Evolutionary conservation across 35 echinoderm and acorn worm genomes (phyloP).

Genomic region (Strongylocentrotus purpuratus): DNA sequence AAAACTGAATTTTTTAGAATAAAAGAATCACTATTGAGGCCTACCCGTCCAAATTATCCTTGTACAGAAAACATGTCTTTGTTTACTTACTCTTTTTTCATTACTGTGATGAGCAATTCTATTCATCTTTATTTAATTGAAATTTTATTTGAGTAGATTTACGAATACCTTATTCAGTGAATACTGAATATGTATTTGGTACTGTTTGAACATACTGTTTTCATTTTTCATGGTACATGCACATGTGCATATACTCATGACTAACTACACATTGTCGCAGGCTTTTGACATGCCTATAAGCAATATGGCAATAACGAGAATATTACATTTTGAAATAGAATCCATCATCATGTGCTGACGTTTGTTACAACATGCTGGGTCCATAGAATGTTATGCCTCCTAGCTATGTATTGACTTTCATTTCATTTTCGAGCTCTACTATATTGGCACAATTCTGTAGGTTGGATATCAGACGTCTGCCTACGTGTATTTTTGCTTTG

Average conservation of each 20-base stretch:
- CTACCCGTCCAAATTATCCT: too few relatives aligned
- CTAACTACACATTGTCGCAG: neutral
- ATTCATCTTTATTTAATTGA: too few relatives aligned
- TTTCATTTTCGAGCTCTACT: neutral
- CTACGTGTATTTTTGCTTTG: neutral
- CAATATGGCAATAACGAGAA: constrained; percentile 3
- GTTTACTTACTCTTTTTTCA: too few relatives aligned
- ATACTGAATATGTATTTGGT: neutral
- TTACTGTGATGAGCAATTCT: too few relatives aligned
- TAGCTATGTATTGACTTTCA: neutral
- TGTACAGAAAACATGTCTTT: too few relatives aligned
- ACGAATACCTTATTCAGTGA: too few relatives aligned
- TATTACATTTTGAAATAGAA: neutral
- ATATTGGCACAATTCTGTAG: neutral
- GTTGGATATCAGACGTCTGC: neutral
- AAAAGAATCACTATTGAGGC: too few relatives aligned
- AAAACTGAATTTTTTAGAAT: too few relatives aligned
- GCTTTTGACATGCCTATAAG: neutral
- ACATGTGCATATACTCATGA: neutral
- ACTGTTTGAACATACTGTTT: neutral
- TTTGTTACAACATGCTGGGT: neutral
- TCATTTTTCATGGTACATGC: neutral
- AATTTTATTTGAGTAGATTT: too few relatives aligned
- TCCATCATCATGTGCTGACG: neutral
- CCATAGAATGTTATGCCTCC: neutral